phyloP scores from a whole-genome alignment of 2,797 vertebrate genomes.

The Alauda arvensis region DNA sequence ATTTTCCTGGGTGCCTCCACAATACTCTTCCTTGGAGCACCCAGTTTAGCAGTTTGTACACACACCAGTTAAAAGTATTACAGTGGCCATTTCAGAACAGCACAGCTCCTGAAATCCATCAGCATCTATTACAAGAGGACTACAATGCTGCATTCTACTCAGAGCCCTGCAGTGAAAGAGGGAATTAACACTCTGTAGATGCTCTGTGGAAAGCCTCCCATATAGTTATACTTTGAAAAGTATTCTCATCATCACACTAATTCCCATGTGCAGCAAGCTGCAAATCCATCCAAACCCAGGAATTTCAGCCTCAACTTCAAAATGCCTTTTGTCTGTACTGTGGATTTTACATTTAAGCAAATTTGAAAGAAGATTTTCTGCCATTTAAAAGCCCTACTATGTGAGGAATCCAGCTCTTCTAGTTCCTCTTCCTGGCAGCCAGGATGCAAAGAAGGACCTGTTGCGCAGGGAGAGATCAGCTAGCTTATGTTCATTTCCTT shows the following conservation, averaged over 20 bases:
- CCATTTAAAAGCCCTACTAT: background rate
- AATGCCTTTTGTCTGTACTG: background rate
- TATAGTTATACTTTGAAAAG: background rate
- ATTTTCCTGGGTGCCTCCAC: background rate
- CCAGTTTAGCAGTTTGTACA: background rate
- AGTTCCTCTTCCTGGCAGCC: background rate
- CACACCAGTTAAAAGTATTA: background rate
- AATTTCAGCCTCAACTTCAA: background rate
- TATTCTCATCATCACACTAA: background rate
- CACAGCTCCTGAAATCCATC: background rate
- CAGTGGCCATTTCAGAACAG: background rate
- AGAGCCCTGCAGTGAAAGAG: background rate
- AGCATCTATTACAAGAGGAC: background rate
- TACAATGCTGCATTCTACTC: background rate
- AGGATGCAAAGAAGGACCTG: background rate
- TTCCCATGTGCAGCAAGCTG: background rate
- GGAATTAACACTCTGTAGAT: background rate
- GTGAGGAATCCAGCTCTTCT: background rate
- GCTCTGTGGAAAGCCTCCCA: background rate
- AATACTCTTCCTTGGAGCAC: background rate
- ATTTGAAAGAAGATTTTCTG: background rate
- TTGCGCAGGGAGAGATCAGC: background rate
- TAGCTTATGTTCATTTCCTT: background rate
- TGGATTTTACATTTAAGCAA: background rate
- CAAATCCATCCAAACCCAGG: background rate